Evolutionary conservation across 2,888 invertebrate species (phyloP).

Genomic region (Eurois occulta): DNA sequence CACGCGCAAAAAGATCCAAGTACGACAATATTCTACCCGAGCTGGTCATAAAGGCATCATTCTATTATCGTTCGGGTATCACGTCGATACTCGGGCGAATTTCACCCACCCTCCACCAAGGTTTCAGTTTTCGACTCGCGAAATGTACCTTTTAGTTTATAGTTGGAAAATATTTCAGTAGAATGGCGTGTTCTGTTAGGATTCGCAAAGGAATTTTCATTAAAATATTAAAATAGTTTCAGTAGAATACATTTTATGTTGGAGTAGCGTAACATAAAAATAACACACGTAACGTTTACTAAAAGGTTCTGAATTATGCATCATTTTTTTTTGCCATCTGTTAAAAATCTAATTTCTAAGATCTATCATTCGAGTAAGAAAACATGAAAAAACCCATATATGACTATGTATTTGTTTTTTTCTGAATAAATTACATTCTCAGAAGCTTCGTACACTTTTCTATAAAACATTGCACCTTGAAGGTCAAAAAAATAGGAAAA

Average conservation of each 20-base stretch:
- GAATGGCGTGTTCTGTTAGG: conserved; percentile 9
- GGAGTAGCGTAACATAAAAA: conserved; percentile 27
- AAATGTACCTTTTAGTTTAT: conserved; percentile 24
- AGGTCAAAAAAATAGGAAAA: conserved; percentile 31
- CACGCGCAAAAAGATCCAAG: background rate
- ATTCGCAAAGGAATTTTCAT: conserved; percentile 36
- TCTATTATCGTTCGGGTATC: conserved; percentile 27
- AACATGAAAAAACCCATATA: background rate
- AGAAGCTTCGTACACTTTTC: conserved; percentile 12
- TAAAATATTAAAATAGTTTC: conserved; percentile 41
- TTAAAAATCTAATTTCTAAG: conserved; percentile 19
- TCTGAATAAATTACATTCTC: conserved; percentile 11
- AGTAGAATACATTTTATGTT: conserved; percentile 17
- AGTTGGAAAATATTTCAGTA: conserved; percentile 35
- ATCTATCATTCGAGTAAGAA: conserved; percentile 6
- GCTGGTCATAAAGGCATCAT: conserved; percentile 8
- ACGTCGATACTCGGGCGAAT: conserved; percentile 38
- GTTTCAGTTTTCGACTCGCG: conserved; percentile 20
- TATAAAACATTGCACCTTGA: conserved; percentile 22
- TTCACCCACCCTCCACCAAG: conserved; percentile 13
- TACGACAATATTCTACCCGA: background rate
- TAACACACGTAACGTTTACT: conserved; percentile 18
- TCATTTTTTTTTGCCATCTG: conserved; percentile 11
- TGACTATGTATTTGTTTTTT: background rate
- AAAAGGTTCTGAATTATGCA: conserved; percentile 23